Conservation (phyloP, 2,797 vertebrate species). For the Pempheris klunzingeri region DNA sequence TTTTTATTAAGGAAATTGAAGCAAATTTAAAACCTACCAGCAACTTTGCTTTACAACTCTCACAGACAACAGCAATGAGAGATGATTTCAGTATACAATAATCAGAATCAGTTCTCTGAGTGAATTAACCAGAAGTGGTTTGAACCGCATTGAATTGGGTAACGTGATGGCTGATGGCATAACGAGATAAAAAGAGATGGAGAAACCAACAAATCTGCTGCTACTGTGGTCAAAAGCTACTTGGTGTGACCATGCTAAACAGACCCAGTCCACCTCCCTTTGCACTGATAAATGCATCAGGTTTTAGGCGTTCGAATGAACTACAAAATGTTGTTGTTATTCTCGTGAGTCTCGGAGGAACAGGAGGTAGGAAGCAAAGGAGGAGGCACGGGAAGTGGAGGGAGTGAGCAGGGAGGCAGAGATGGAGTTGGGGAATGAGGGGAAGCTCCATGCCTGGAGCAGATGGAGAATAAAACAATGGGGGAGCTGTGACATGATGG, state of each 20-base stretch:
- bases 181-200: not conserved
- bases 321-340: not conserved
- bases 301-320: not conserved
- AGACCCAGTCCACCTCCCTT: not conserved
- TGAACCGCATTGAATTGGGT: not conserved
- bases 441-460: slow-evolving; percentile 40
- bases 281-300: too few species aligned
- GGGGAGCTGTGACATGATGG: slow-evolving; percentile 67
- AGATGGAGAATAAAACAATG: slow-evolving; percentile 73
- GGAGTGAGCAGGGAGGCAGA: slow-evolving; percentile 20
- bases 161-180: not conserved
- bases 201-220: not conserved
- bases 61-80: not conserved
- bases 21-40: not conserved
- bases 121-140: not conserved
- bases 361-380: slow-evolving; percentile 34
- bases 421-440: slow-evolving; percentile 18
- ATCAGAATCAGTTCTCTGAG: not conserved
- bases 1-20: not conserved
- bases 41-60: not conserved
- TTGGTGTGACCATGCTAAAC: too few species aligned
- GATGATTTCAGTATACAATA: too few species aligned
- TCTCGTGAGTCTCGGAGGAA: slow-evolving; percentile 4
- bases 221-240: not conserved
- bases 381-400: slow-evolving; percentile 44